Evolutionary conservation across 2,113 vertebrate genomes (phyloP).

Genomic region (Solenodon paradoxus): DNA sequence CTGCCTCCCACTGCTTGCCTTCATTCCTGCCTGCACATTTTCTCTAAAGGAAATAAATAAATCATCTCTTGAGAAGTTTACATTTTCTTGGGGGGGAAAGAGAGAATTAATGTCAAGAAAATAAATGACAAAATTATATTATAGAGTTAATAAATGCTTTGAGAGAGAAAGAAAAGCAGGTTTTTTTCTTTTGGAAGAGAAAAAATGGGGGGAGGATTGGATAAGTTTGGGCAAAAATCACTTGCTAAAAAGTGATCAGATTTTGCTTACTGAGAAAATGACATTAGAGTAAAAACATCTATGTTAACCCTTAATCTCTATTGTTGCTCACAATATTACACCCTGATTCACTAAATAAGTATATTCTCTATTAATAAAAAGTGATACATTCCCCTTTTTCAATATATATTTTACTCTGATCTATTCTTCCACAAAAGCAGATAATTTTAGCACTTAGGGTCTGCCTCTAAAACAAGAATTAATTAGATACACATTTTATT

Average conservation of each 20-base stretch:
- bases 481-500: neutral
- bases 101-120: constrained; percentile 21
- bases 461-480: neutral
- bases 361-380: neutral
- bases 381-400: neutral
- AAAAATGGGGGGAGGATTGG: neutral
- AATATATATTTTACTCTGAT: neutral
- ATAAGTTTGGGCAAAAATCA: neutral
- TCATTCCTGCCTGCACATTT: no score
- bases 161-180: neutral
- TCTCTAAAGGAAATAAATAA: no score
- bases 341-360: neutral
- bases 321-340: neutral
- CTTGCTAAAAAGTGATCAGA: neutral
- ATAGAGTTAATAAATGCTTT: neutral
- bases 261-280: neutral
- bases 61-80: neutral
- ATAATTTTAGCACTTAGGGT: neutral
- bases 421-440: neutral
- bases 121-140: neutral
- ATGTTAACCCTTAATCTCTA: neutral
- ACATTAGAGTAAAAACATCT: neutral
- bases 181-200: neutral
- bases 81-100: neutral
- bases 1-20: no score